Percentiles rank a stretch among this genome's conserved stretches.
These are phyloP conservation scores for Porites divaricata DNA, from an alignment of 92 coral and sea anemone genomes.

Conservation along the genomic window DNA sequence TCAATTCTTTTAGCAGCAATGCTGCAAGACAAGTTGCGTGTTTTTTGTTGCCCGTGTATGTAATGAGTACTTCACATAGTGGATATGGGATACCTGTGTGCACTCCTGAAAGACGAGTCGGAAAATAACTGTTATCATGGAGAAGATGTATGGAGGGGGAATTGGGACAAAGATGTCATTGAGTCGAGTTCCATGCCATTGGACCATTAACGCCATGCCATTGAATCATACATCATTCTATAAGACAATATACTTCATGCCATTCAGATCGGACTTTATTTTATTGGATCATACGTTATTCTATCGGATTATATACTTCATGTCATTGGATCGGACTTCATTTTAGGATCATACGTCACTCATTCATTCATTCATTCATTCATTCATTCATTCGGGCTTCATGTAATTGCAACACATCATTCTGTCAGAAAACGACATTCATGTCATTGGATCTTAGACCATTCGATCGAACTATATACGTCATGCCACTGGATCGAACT, in stretches of 20 bases:
- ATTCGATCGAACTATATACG: not conserved
- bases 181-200: not conserved
- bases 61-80: too few relatives aligned
- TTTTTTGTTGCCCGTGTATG: too few relatives aligned
- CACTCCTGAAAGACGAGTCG: too few relatives aligned
- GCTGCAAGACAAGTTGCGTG: too few relatives aligned
- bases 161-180: constrained; percentile 8
- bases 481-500: not conserved
- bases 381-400: not conserved
- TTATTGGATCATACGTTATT: not conserved
- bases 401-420: not conserved
- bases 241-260: too few relatives aligned
- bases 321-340: not conserved
- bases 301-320: not conserved
- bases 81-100: too few relatives aligned
- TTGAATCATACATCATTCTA: too few relatives aligned
- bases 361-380: not conserved
- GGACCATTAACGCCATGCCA: not conserved
- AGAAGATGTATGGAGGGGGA: not conserved
- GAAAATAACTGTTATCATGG: too few relatives aligned
- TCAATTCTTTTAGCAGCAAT: too few relatives aligned
- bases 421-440: not conserved
- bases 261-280: not conserved
- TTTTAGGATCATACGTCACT: not conserved
- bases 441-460: not conserved